These are phyloP conservation scores for Ophiodon elongatus DNA, from an alignment of 2,113 vertebrate genomes.

Conservation along the genomic window DNA sequence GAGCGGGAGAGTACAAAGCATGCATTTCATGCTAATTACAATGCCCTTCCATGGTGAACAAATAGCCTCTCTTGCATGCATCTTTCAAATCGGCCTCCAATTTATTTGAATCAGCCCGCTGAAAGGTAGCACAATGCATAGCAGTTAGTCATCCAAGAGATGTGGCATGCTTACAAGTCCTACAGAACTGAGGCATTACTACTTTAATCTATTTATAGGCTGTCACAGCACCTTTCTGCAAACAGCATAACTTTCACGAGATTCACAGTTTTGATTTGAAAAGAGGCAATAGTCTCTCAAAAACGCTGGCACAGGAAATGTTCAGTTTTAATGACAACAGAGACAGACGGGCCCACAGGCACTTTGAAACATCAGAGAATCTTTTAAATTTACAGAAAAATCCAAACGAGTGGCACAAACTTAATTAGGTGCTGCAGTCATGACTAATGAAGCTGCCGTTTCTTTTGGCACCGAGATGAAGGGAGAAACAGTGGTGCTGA, in stretches of 20 bases:
- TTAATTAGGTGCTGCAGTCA: constrained; percentile 80
- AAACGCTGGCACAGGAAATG: constrained; percentile 62
- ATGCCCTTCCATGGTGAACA: constrained; percentile 62
- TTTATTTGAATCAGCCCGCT: constrained; percentile 62
- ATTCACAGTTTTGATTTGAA: constrained; percentile 65
- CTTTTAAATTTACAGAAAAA: constrained; percentile 77
- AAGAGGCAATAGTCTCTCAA: constrained; percentile 58
- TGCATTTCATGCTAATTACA: constrained; percentile 73
- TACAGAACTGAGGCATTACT: constrained; percentile 44
- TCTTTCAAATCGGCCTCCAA: constrained; percentile 66
- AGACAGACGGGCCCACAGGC: constrained; percentile 66
- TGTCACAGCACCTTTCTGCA: constrained; percentile 57
- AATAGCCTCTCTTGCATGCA: constrained; percentile 64
- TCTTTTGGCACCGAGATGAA: constrained; percentile 72
- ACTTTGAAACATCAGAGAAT: constrained; percentile 79
- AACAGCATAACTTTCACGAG: constrained; percentile 35
- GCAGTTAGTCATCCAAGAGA: constrained; percentile 64
- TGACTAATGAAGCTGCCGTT: constrained; percentile 74
- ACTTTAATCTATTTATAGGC: constrained; percentile 71
- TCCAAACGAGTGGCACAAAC: constrained; percentile 73
- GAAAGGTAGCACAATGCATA: constrained; percentile 57
- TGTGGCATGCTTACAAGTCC: constrained; percentile 53
- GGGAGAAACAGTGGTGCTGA: constrained; percentile 45
- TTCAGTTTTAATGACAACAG: constrained; percentile 75
- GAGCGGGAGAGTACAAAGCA: constrained; percentile 61